Evolutionary conservation across 2,888 invertebrate species (phyloP).

Genomic region (Myathropa florea): DNA sequence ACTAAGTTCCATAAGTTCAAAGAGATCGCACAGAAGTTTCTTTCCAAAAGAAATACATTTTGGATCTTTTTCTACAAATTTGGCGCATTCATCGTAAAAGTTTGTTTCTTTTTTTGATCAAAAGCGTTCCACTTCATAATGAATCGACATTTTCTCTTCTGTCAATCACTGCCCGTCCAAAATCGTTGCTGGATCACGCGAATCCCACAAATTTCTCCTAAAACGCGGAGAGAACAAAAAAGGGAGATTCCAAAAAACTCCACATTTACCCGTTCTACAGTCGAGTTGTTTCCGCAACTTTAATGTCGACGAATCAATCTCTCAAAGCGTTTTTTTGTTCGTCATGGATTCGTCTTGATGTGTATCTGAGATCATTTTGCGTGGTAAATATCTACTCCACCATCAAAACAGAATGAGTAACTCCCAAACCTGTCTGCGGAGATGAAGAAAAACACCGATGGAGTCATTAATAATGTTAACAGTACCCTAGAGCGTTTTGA

Average conservation of each 20-base stretch:
- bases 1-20: neutral
- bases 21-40: neutral
- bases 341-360: neutral
- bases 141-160: slow-evolving; percentile 18
- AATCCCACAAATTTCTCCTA: neutral
- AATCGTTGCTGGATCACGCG: neutral
- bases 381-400: neutral
- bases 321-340: neutral
- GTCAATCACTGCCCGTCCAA: neutral
- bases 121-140: neutral
- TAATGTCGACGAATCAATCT: neutral
- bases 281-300: neutral
- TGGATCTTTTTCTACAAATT: neutral
- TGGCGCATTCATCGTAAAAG: neutral
- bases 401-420: neutral
- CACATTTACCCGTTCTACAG: neutral
- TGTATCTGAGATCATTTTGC: neutral
- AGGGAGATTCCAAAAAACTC: neutral
- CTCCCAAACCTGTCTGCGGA: neutral
- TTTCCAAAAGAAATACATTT: neutral
- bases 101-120: neutral
- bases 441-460: neutral
- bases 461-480: slow-evolving; percentile 16
- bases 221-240: neutral
- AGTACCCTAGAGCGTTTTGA: slow-evolving; percentile 3